A percentile compares a stretch with the other conserved stretches of the same genome.
These are phyloP conservation scores for Chironomus tepperi DNA, from an alignment of 1,140 invertebrate species.

Conservation along the genomic window DNA sequence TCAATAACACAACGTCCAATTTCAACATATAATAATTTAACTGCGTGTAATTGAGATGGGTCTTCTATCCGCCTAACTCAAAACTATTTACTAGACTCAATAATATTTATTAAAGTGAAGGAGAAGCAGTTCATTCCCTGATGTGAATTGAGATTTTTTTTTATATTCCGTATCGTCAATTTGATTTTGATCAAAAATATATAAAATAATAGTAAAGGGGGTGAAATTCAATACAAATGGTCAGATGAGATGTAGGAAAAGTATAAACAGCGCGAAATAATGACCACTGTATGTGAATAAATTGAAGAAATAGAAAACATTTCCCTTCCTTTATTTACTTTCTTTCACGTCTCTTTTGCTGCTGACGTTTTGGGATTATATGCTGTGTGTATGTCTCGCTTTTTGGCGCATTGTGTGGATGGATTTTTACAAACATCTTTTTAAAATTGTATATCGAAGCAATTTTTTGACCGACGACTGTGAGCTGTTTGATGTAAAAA, in stretches of 20 bases:
- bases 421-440: neutral
- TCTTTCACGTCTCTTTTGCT: neutral
- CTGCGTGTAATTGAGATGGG: too few species aligned
- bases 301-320: neutral
- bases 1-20: too few species aligned
- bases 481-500: neutral
- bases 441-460: neutral
- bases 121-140: too few species aligned
- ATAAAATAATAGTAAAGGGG: neutral
- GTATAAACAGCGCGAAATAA: slow-evolving; percentile 16
- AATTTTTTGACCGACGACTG: neutral
- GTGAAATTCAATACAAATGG: neutral
- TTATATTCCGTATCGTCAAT: too few species aligned
- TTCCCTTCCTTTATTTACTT: slow-evolving; percentile 8
- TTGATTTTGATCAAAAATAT: too few species aligned
- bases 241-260: slow-evolving; percentile 3
- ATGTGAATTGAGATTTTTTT: too few species aligned
- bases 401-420: too few species aligned
- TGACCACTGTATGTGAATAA: neutral
- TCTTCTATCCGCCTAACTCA: too few species aligned
- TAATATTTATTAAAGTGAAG: too few species aligned
- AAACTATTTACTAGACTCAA: too few species aligned
- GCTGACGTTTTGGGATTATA: neutral
- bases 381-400: too few species aligned
- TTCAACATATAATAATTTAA: too few species aligned